Conservation (phyloP, 1,140 invertebrate genomes). For the Yoshiicerus persimilis region DNA sequence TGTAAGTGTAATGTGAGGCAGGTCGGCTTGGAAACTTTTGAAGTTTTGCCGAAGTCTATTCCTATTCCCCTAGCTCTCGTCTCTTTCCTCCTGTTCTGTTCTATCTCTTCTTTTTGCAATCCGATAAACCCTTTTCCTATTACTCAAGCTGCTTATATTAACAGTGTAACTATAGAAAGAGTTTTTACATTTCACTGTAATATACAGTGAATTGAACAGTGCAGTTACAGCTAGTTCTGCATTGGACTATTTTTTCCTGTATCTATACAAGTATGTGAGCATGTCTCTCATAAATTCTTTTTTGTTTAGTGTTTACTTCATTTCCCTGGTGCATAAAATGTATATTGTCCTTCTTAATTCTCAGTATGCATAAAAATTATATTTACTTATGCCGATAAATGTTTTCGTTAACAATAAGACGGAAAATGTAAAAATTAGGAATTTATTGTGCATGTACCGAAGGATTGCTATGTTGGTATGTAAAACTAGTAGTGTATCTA, state of each 20-base stretch:
- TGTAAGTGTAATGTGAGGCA: slow-evolving; percentile 28
- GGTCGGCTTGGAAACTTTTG: slow-evolving; percentile 45
- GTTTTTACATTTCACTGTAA: neutral
- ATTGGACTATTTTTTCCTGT: neutral
- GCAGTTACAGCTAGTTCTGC: neutral
- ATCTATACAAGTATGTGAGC: neutral
- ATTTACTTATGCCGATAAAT: no score
- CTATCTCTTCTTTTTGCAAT: slow-evolving; percentile 32
- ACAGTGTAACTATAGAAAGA: neutral
- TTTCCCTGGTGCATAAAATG: neutral
- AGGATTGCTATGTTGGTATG: no score
- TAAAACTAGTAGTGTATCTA: no score
- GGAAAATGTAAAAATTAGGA: no score
- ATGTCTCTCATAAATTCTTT: neutral
- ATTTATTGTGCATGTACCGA: no score
- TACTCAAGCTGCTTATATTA: neutral
- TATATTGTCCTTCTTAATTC: no score
- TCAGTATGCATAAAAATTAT: no score
- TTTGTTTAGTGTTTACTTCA: neutral
- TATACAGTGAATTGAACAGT: neutral
- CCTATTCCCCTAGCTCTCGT: slow-evolving; percentile 34
- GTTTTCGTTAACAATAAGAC: no score
- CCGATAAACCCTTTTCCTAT: slow-evolving; percentile 41
- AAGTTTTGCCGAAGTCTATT: slow-evolving; percentile 47
- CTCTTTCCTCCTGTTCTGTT: neutral